Evolutionary conservation across 2,888 invertebrate species (phyloP), one percentile per base, ranked within the genome.

Genomic region (Drosophila fulvimacula): DNA sequence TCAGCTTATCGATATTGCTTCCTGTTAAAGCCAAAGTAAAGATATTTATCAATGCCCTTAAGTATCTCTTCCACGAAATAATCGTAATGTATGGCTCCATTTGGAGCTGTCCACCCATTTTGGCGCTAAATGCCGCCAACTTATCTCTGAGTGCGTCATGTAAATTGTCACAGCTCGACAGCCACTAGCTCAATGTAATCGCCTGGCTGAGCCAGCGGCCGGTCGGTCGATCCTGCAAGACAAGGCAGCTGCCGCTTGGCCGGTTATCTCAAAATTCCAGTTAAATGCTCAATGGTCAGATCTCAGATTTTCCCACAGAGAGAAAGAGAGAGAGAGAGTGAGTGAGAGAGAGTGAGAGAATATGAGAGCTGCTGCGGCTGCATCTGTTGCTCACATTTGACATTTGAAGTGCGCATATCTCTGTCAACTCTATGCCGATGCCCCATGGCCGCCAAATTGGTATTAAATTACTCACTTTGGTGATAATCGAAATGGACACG

Each of bases 401-500:
- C 88, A 88, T 83, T 88, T 86, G 83, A 83, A 89, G 89, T 87
- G 73, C 73, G 84, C 89, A 88, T 83, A 88, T 86, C 84, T 83
- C 70, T 86, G 74, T 77, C 89, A 83, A 83, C 61, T 82, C 87
- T 77, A 88, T 86, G 83, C 87, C 72, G 82, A 74, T 21, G 52
- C 52, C 81, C 71, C 69, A 70, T 67, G 66, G 74, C 87, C 74
- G 81, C 85, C 89, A 85, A 85, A 87, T 85, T 84, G 86, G 83
- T 88, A 90, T 90, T 89, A 89, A 89, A 88, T 90, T 89, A 87
- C 83, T 82, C 78, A 80, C 85, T 82, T 86, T 85, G 81, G 71
- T 81, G 88, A 88, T 88, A 90, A 91, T 90, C 90, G 86, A 79
- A 82, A 78, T 82, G 82, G 84, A 88, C 89, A 81, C 84, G 84